These are phyloP conservation scores for Malaclemys terrapin DNA, from an alignment of 2,113 vertebrate species.

Conservation along the genomic window DNA sequence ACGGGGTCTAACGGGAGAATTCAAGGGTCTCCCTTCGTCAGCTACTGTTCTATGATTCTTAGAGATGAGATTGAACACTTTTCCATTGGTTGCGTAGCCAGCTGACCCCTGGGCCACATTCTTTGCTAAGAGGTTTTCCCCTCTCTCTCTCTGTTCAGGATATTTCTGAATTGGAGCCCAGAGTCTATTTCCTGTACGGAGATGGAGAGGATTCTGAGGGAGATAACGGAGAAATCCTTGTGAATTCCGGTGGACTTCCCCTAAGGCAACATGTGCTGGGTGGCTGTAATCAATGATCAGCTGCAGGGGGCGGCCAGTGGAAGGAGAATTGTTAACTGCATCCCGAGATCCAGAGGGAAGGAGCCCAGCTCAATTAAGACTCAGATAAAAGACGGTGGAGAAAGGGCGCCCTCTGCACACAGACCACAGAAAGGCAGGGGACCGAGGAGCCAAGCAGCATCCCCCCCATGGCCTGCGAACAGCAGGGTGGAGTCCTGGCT, in stretches of 20 bases:
- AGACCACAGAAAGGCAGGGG: background rate
- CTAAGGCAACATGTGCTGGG: background rate
- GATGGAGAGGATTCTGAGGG: background rate
- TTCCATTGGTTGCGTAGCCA: background rate
- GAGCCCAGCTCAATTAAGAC: background rate
- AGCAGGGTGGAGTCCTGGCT: background rate
- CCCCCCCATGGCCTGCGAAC: background rate
- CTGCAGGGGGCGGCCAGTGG: background rate
- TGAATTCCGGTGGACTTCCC: background rate
- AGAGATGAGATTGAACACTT: background rate
- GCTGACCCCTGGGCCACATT: background rate
- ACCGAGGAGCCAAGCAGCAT: background rate
- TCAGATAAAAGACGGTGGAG: background rate
- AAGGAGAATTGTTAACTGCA: background rate
- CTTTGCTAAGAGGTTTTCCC: background rate
- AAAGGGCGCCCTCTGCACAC: background rate
- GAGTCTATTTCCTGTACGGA: background rate
- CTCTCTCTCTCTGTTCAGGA: background rate
- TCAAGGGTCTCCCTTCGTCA: background rate
- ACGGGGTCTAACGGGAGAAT: background rate
- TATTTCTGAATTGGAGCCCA: background rate
- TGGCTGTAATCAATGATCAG: background rate
- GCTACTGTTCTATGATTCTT: background rate
- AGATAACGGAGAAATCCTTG: background rate
- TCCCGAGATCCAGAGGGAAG: background rate